Evolutionary conservation across 2,888 invertebrate species (phyloP), one percentile per base, ranked within the genome.

Genomic region (Hipparchia semele): DNA sequence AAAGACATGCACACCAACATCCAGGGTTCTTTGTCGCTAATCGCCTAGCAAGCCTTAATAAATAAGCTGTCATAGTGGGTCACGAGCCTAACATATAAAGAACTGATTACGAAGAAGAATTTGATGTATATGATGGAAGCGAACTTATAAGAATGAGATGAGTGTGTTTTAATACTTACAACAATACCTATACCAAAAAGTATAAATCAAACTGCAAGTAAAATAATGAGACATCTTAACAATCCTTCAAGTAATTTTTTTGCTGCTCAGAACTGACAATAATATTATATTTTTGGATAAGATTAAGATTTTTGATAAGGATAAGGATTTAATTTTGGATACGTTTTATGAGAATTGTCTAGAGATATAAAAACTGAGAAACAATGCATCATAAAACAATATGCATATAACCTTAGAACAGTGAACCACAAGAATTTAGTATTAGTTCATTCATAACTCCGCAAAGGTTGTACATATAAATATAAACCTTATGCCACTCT

Each of bases 361-460:
- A n/a, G 46, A 62, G 2, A 46, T 8, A 13, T 46, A 46, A 46
- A 62, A 49, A 62, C 45, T 8, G 1, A n/a, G n/a, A 23, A 64
- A 64, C 64, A 64, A 64, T 64, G 8, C 23, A n/a, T 10, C 64
- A 49, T 64, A 13, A 23, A 64, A 51, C 64, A 64, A 64, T 51
- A 51, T 64, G 23, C 68, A 46, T 68, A 68, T 59, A 58, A 68
- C 58, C 68, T 59, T 46, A 68, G 8, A 54, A 5, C 12, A 23
- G 23, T 49, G 45, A 58, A 59, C 68, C 68, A 2, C 68, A 46
- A 49, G 46, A 46, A 58, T 66, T 13, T 10, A 23, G 45, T 68
- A 68, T 58, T 45, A 49, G 10, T 56, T 68, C 23, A 58, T 64
- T 49, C 49, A 64, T 46, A 64, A 39, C 6, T 61, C 46, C 56